Evolutionary conservation across 1,140 invertebrate species (phyloP).

Genomic region (Zaprionus camerounensis): DNA sequence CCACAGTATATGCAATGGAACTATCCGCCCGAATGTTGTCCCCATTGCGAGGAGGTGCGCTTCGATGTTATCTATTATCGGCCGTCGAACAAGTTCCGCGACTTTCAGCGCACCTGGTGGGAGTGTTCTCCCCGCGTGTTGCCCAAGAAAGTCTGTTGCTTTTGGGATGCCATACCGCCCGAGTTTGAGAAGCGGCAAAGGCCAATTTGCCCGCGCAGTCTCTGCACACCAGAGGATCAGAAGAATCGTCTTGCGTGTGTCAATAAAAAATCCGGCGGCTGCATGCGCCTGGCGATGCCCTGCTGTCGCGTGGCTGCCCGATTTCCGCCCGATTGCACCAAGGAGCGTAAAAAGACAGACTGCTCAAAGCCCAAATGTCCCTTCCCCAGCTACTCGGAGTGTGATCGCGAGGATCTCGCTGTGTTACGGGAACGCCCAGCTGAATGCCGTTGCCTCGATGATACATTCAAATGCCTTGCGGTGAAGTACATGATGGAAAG

Average conservation of each 20-base stretch:
- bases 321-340: slow-evolving; percentile 32
- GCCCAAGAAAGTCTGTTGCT: slow-evolving; percentile 50
- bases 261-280: background rate
- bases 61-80: slow-evolving; percentile 62
- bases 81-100: slow-evolving; percentile 50
- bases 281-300: slow-evolving; percentile 43
- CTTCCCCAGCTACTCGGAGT: slow-evolving; percentile 69
- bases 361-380: slow-evolving; percentile 57
- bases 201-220: slow-evolving; percentile 18
- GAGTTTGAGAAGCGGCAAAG: slow-evolving; percentile 18
- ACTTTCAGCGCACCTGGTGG: slow-evolving; percentile 70
- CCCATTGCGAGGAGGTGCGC: slow-evolving; percentile 26
- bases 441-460: slow-evolving; percentile 7
- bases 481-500: background rate
- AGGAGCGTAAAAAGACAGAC: fast-evolving
- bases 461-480: background rate
- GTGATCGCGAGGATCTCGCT: slow-evolving; percentile 14
- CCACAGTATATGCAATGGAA: slow-evolving; percentile 16
- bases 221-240: slow-evolving; percentile 23
- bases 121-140: slow-evolving; percentile 61
- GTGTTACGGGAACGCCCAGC: background rate
- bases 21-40: slow-evolving; percentile 51
- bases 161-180: slow-evolving; percentile 58
- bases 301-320: slow-evolving; percentile 46
- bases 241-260: slow-evolving; percentile 6